Base-by-base conservation (phyloP, 2,113 vertebrate genomes). In the Elephantulus edwardii region DNA sequence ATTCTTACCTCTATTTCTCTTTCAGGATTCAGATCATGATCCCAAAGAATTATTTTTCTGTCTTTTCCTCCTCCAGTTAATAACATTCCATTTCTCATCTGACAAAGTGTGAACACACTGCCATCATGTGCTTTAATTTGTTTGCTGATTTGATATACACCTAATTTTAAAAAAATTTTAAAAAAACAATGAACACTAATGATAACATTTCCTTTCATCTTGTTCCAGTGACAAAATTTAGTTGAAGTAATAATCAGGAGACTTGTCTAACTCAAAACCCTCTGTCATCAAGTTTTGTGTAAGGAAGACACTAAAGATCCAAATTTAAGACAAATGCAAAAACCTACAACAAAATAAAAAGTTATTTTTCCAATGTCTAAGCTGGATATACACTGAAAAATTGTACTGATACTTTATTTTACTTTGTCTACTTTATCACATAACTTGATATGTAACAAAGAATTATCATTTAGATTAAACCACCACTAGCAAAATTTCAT, bases 31-130 rank as follows among this genome's bases (percentile, higher is more conserved):
- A 99, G 97, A 62, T 98, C 98, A 40, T 99, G 99, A 98, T 99
- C 99, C 99, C 99, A 99, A 60, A 99, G 96, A 93, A 99, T 98
- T 94, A 99, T 97, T 93, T 98, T 99, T 78, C 98, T 96, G 97
- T 99, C 99, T 90, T 99, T 99, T 20, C 98, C 99, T 58, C 99
- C 99, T 97, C 99, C 99, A 7, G 99, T 99, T 92, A 99, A 97
- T 96, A 99, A 96, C 95, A 98, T 98, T 6, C 99, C 99, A 22
- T 98, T 99, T 97, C 98, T 98, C 98, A 99, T 98, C 80, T 99
- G 98, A 95, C 99, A 99, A 93, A 99, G 97, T 6, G 99, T 99
- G 95, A 99, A 99, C 60, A 99, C 98, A n/a, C 99, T 99, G 96
- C 99, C 99, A 70, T 99, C 99, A 0, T 99, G 99, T 94, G 98